These are phyloP conservation scores for Elaeidobius kamerunicus DNA, from an alignment of 2,888 invertebrate species.

Conservation along the genomic window DNA sequence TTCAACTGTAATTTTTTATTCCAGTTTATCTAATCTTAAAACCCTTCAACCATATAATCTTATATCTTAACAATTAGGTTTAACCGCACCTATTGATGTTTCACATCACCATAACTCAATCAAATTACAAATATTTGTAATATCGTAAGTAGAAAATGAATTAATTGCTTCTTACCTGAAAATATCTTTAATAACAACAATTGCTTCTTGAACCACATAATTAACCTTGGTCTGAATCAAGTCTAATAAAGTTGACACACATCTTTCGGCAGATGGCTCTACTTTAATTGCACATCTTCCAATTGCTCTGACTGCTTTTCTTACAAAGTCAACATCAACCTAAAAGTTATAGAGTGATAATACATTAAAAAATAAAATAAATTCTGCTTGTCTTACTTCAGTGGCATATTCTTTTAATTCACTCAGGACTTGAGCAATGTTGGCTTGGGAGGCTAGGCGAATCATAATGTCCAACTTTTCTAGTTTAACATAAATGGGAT, in stretches of 20 bases:
- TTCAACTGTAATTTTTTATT: too few relatives aligned
- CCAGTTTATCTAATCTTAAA: too few relatives aligned
- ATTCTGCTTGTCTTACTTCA: slow-evolving; percentile 57
- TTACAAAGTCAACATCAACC: slow-evolving; percentile 97
- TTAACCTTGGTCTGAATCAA: slow-evolving; percentile 99
- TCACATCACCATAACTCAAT: too few relatives aligned
- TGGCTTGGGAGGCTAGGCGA: slow-evolving; percentile 93
- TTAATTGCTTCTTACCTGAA: slow-evolving; percentile 58
- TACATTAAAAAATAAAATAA: too few relatives aligned
- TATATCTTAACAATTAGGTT: too few relatives aligned
- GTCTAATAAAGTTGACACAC: slow-evolving; percentile 95
- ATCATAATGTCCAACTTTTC: slow-evolving; percentile 99
- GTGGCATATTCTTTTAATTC: slow-evolving; percentile 99
- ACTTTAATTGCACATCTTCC: slow-evolving; percentile 98
- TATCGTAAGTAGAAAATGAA: neutral
- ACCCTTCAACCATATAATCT: too few relatives aligned
- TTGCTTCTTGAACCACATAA: slow-evolving; percentile 99
- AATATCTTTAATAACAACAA: slow-evolving; percentile 98
- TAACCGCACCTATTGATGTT: too few relatives aligned
- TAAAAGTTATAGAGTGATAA: neutral
- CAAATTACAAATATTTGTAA: too few relatives aligned
- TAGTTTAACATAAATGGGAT: slow-evolving; percentile 98
- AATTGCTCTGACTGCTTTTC: slow-evolving; percentile 97
- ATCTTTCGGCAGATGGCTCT: slow-evolving; percentile 96
- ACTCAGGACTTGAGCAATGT: slow-evolving; percentile 96